These are phyloP conservation scores for Petrolisthes manimaculis DNA, from an alignment of 2,888 invertebrate genomes.

Conservation along the genomic window DNA sequence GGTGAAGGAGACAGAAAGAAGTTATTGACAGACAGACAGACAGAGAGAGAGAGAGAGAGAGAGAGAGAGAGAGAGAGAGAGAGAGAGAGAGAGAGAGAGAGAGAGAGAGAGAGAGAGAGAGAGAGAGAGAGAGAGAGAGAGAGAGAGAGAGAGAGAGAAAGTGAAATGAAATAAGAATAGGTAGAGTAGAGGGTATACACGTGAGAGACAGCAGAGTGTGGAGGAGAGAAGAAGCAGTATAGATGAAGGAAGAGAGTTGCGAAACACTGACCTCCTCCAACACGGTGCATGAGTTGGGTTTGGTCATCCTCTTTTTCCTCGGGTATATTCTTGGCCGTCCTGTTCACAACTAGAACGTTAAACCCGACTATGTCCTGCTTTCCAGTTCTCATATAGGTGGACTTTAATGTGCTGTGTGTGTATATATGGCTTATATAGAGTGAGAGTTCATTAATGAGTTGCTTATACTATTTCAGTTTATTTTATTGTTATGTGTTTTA, in stretches of 20 bases:
- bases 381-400: too few species aligned
- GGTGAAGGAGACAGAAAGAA: neutral
- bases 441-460: too few species aligned
- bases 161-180: neutral
- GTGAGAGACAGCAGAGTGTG: neutral
- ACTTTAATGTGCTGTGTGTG: too few species aligned
- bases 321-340: neutral
- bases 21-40: neutral
- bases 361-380: too few species aligned
- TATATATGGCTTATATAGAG: too few species aligned
- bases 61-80: constrained; percentile 18
- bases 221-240: neutral
- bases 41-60: neutral
- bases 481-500: too few species aligned
- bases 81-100: constrained; percentile 10
- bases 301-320: neutral
- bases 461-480: too few species aligned
- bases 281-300: neutral
- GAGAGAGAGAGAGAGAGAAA: constrained; percentile 17
- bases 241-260: neutral
- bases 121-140: constrained; percentile 16
- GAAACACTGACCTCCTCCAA: neutral
- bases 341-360: too few species aligned
- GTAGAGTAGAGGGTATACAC: neutral
- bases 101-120: constrained; percentile 25